phyloP scores from a whole-genome alignment of 2,113 vertebrate species.

The Sander vitreus region DNA sequence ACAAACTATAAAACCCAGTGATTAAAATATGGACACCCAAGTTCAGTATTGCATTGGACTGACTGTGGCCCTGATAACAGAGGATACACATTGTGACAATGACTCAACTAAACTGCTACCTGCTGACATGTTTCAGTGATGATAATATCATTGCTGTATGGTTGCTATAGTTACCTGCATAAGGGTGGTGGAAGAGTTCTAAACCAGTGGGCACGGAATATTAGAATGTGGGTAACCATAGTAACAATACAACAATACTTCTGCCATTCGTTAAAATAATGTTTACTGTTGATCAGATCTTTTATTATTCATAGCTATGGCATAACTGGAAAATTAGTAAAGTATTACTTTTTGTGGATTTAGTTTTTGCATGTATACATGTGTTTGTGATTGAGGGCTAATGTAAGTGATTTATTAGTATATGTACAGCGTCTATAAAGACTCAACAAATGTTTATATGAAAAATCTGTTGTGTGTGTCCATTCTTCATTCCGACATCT shows the following conservation, averaged over 20 bases:
- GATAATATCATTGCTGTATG: no score
- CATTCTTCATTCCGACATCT: neutral
- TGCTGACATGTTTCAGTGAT: neutral
- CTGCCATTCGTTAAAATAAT: no score
- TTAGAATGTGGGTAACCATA: no score
- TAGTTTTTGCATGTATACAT: neutral
- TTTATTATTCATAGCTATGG: neutral
- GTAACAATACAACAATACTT: no score
- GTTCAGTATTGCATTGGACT: no score
- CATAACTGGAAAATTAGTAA: neutral
- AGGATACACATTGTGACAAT: neutral
- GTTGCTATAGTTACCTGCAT: no score
- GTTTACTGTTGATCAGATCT: no score
- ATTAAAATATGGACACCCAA: neutral
- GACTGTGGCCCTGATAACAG: neutral
- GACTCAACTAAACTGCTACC: neutral
- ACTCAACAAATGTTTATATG: neutral
- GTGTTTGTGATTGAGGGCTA: neutral
- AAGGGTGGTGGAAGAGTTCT: no score
- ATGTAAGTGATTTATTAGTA: neutral
- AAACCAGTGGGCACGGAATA: no score
- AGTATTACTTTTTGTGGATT: no score
- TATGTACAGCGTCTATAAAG: neutral
- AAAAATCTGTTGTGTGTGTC: neutral
- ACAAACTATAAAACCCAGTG: neutral